Conservation (phyloP, 2,797 vertebrate species). For the Macrochelys suwanniensis region DNA sequence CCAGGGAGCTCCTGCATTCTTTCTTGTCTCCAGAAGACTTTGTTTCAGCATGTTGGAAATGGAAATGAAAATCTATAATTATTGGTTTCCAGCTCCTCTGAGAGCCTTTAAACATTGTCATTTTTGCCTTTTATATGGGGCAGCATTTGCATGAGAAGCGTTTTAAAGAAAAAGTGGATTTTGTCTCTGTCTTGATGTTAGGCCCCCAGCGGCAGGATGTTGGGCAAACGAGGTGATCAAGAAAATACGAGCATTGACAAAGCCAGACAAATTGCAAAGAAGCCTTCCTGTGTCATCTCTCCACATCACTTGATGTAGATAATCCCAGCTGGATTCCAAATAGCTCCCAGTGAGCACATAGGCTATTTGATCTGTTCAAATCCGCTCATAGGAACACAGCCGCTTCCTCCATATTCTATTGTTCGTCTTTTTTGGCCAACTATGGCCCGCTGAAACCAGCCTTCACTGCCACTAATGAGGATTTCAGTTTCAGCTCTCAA, state of each 20-base stretch:
- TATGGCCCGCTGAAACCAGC: not conserved
- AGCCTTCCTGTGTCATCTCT: not conserved
- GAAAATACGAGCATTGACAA: conserved; percentile 30
- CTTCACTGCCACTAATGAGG: not conserved
- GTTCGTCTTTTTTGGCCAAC: not conserved
- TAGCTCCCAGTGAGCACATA: not conserved
- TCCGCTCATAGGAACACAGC: not conserved
- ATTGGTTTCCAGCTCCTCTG: not conserved
- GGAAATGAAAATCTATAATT: not conserved
- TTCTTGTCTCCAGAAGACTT: not conserved
- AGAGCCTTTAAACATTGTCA: not conserved
- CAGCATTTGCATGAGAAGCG: not conserved
- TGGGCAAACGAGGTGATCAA: conserved; percentile 13
- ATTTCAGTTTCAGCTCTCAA: not conserved
- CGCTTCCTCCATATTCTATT: not conserved
- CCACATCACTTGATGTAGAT: not conserved
- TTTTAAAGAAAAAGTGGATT: conserved; percentile 58
- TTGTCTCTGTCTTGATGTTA: not conserved
- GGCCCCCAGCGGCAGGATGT: not conserved
- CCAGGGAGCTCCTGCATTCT: not conserved
- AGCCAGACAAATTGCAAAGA: conserved; percentile 17
- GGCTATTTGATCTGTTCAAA: conserved; percentile 11
- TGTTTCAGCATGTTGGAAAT: not conserved
- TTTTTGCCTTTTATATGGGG: not conserved
- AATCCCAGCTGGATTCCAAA: not conserved